Evolutionary conservation across 2,113 vertebrate genomes (phyloP).

Genomic region (Eulacestoma nigropectus): DNA sequence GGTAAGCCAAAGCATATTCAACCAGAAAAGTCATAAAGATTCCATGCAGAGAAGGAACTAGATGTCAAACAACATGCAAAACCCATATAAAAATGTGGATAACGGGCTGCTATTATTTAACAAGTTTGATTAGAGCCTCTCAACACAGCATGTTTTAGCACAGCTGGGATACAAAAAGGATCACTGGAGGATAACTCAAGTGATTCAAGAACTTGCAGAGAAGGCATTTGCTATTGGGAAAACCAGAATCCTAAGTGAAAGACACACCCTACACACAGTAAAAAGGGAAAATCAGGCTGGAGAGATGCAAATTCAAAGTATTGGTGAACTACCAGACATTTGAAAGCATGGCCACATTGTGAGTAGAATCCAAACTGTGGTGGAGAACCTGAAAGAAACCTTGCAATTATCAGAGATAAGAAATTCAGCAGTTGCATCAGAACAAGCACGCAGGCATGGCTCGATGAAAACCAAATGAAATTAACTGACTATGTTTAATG

Average conservation of each 20-base stretch:
- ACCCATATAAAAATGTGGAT: not conserved
- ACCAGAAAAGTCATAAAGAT: not conserved
- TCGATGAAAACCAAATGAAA: constrained; percentile 18
- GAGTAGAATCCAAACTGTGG: not conserved
- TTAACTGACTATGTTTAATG: constrained; percentile 53
- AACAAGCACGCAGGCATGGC: not conserved
- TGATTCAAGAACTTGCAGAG: not conserved
- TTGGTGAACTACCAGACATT: not conserved
- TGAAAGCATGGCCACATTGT: not conserved
- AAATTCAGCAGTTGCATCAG: not conserved
- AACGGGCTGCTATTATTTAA: not conserved
- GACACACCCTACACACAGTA: not conserved
- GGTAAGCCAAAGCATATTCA: not conserved
- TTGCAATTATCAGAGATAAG: not conserved
- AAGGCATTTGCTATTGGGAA: not conserved
- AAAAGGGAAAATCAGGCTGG: not conserved
- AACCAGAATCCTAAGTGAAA: not conserved
- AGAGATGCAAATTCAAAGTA: not conserved
- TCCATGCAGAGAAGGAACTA: not conserved
- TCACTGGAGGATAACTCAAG: not conserved
- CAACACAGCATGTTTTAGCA: not conserved
- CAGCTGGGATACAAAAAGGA: not conserved
- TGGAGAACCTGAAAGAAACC: not conserved
- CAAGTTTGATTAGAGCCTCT: not conserved
- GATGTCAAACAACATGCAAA: not conserved